Evolutionary conservation across 2,797 vertebrate genomes (phyloP), one percentile per base, ranked within the genome.

Genomic region (Spheniscus humboldti): DNA sequence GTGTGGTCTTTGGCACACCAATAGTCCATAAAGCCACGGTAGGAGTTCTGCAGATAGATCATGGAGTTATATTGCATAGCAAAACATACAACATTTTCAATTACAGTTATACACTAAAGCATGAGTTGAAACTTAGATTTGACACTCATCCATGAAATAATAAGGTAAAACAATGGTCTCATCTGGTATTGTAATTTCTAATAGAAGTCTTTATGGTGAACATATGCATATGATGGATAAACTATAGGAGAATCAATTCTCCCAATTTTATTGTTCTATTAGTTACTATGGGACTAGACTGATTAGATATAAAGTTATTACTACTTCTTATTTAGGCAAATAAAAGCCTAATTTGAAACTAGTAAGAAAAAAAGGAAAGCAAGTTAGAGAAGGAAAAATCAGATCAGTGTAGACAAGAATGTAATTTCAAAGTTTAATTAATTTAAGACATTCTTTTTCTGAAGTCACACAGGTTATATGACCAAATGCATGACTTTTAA

Each of bases 391-490:
- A 57, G 35, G 52, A 30, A 87, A 95, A 93, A 77, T 60, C 23
- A 90, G 23, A 76, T 64, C 50, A 78, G 5, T 43, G 6, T 55
- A 78, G 66, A 69, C 14, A 86, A 92, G 30, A 92, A 76, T 71
- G 53, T 57, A n/a, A 73, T 90, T 94, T 84, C n/a, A 77, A 91
- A 71, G 39, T 95, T 85, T 86, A 94, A 87, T 75, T 82, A 94
- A 82, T 92, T 92, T 87, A 88, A 41, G 68, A 43, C 25, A 63
- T 80, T 79, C 7, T 60, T 69, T 77, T 57, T 88, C 59, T 60
- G 10, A 90, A 86, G 35, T 74, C n/a, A n/a, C 28, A 68, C 1
- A 31, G 15, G 13, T 8, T 68, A 1, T 45, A 72, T 64, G 66
- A 60, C 50, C 83, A 96, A 93, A 94, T 85, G 37, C 27, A 33